A percentile compares a stretch with the other conserved stretches of the same genome.
phyloP scores from a whole-genome alignment of 2,888 invertebrate genomes.

The Dendrolimus pini region DNA sequence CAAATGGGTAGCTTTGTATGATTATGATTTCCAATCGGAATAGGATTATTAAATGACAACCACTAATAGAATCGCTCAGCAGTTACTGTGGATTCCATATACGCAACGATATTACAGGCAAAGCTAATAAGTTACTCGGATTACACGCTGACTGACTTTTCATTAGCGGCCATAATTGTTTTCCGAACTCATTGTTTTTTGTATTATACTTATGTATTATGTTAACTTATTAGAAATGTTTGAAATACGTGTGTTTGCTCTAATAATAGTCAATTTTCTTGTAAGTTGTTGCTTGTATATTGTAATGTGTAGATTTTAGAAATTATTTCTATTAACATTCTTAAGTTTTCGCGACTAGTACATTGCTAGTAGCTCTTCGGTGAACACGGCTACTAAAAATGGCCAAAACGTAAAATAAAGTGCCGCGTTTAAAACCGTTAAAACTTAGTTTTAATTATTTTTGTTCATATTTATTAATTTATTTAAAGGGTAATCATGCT shows the following conservation, averaged over 20 bases:
- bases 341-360: too few species aligned
- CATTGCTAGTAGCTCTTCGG: too few species aligned
- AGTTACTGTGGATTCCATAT: neutral
- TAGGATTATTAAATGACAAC: neutral
- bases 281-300: constrained; percentile 3
- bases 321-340: neutral
- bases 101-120: neutral
- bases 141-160: constrained; percentile 43
- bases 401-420: too few species aligned
- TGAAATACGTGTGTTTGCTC: neutral
- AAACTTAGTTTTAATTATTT: neutral
- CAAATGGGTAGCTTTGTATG: too few species aligned
- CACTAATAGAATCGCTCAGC: neutral
- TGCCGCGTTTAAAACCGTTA: too few species aligned
- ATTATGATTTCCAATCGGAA: too few species aligned
- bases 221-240: constrained; percentile 15
- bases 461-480: neutral
- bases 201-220: constrained; percentile 5
- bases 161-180: constrained; percentile 36
- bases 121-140: constrained; percentile 22
- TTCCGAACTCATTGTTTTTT: constrained; percentile 18
- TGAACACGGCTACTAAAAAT: too few species aligned
- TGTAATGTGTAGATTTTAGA: neutral
- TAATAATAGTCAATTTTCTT: neutral
- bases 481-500: neutral